These are phyloP conservation scores for Urosaurus nigricauda DNA, from an alignment of 2,797 vertebrate genomes.

Conservation along the genomic window DNA sequence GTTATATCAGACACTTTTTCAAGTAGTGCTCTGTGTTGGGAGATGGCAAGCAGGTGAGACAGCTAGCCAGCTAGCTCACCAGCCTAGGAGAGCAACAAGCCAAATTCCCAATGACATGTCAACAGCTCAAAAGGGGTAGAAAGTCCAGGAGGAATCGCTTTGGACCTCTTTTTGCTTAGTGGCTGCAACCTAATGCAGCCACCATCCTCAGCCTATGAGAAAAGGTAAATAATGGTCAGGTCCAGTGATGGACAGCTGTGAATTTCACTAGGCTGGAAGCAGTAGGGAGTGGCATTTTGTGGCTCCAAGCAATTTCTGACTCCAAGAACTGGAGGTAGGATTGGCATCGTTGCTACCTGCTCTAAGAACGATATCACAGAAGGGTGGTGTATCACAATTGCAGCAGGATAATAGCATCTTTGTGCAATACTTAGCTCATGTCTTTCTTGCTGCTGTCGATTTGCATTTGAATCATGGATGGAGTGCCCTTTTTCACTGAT, in stretches of 20 bases:
- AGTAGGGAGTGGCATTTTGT: neutral
- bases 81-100: neutral
- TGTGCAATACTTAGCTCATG: too few species aligned
- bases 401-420: too few species aligned
- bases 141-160: neutral
- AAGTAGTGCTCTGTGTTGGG: neutral
- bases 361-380: neutral
- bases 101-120: neutral
- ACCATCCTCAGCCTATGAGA: neutral
- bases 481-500: too few species aligned
- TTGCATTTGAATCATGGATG: too few species aligned
- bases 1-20: neutral
- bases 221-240: neutral
- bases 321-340: neutral
- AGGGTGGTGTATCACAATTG: too few species aligned
- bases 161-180: neutral
- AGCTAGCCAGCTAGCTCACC: neutral
- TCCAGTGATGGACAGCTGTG: neutral
- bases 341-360: too few species aligned
- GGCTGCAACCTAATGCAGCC: neutral
- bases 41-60: neutral
- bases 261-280: neutral
- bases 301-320: neutral
- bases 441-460: too few species aligned
- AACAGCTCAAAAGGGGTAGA: neutral